phyloP scores from a whole-genome alignment of 2,888 invertebrate species.

The Parnassius mnemosyne region DNA sequence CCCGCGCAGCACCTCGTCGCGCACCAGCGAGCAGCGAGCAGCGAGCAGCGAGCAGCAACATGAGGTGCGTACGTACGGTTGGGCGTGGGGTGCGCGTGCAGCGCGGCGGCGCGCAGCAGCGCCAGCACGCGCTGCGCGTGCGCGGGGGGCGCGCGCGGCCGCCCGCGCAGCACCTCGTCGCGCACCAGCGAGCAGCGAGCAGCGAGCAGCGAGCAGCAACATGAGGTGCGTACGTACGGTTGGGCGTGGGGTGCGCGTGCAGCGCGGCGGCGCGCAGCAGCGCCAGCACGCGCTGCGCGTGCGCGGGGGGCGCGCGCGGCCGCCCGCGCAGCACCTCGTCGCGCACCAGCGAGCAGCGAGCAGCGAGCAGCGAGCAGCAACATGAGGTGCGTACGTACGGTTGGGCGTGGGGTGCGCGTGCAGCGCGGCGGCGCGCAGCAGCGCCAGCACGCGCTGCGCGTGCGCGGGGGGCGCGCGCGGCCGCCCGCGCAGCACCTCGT shows the following conservation, averaged over 20 bases:
- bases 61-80: constrained; percentile 6
- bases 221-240: not conserved
- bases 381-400: not conserved
- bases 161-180: too few species aligned
- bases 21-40: too few species aligned
- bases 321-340: too few species aligned
- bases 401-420: constrained; percentile 67
- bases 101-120: constrained; percentile 81
- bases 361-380: not conserved
- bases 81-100: constrained; percentile 77
- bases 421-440: constrained; percentile 79
- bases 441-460: constrained; percentile 75
- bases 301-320: constrained; percentile 85
- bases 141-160: constrained; percentile 84
- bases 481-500: constrained; percentile 79
- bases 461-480: constrained; percentile 90
- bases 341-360: too few species aligned
- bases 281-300: constrained; percentile 66
- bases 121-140: constrained; percentile 67
- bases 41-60: too few species aligned
- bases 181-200: too few species aligned
- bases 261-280: constrained; percentile 82
- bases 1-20: constrained; percentile 29
- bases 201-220: not conserved
- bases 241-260: constrained; percentile 66